These are phyloP conservation scores for Cryptoprocta ferox DNA, from an alignment of 2,797 vertebrate genomes.

Conservation along the genomic window DNA sequence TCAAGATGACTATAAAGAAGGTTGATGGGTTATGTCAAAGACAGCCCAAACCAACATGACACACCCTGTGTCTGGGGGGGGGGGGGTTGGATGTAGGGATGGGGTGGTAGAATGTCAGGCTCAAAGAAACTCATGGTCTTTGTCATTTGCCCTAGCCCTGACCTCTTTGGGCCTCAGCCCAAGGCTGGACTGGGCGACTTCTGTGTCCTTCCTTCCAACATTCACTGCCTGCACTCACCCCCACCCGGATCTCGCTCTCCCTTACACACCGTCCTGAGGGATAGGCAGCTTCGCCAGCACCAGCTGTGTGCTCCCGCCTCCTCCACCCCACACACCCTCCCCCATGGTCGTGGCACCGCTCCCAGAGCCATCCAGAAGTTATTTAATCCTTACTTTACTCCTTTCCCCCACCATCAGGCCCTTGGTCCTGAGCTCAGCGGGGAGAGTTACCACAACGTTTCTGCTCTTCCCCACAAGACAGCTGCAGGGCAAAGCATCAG, in stretches of 20 bases:
- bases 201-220: neutral
- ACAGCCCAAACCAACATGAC: neutral
- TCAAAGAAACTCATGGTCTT: neutral
- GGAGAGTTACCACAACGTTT: neutral
- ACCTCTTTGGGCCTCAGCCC: neutral
- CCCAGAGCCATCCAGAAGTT: neutral
- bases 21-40: neutral
- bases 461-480: neutral
- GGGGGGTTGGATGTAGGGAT: neutral
- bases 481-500: neutral
- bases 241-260: accelerated
- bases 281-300: neutral
- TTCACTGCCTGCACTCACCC: neutral
- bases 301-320: neutral
- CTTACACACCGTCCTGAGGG: too few species aligned
- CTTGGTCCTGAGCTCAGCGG: neutral
- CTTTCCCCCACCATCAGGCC: neutral
- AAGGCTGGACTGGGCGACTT: neutral
- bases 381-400: neutral
- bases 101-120: neutral
- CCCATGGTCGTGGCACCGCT: neutral
- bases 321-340: accelerated
- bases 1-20: neutral
- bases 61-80: neutral
- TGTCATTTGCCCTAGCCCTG: neutral